phyloP scores from a whole-genome alignment of 2,797 vertebrate species.

The Sebastes paucispinis region DNA sequence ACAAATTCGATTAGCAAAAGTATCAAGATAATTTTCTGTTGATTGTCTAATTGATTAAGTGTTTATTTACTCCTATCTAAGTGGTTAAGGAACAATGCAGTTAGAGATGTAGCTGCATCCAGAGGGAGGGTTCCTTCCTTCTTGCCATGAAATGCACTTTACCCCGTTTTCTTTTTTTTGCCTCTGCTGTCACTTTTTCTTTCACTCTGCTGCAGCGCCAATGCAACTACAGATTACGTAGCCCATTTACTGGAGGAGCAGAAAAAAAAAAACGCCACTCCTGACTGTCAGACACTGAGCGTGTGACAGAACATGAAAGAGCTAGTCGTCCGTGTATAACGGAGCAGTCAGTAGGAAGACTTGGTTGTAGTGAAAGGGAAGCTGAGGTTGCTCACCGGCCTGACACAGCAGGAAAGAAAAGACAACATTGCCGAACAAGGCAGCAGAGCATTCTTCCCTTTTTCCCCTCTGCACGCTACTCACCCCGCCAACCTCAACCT shows the following conservation, averaged over 20 bases:
- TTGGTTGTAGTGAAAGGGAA: slow-evolving; percentile 36
- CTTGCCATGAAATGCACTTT: slow-evolving; percentile 49
- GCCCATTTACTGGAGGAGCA: slow-evolving; percentile 56
- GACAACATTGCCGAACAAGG: slow-evolving; percentile 64
- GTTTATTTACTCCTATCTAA: neutral
- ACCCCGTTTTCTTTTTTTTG: slow-evolving; percentile 38
- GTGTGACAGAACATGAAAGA: slow-evolving; percentile 34
- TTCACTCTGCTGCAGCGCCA: slow-evolving; percentile 48
- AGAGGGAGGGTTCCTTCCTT: neutral
- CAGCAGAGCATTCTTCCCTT: slow-evolving; percentile 47
- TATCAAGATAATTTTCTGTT: neutral
- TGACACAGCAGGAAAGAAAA: slow-evolving; percentile 62
- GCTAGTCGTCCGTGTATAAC: slow-evolving; percentile 24
- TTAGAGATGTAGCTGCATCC: slow-evolving; percentile 3
- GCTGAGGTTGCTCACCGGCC: slow-evolving; percentile 27
- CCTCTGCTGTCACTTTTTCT: slow-evolving; percentile 60
- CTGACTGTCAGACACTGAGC: slow-evolving; percentile 25
- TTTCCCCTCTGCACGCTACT: slow-evolving; percentile 42
- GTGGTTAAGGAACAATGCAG: neutral
- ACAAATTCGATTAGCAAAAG: neutral
- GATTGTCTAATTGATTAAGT: neutral
- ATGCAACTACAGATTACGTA: slow-evolving; percentile 55
- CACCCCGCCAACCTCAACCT: slow-evolving; percentile 56
- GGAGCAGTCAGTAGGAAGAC: slow-evolving; percentile 30
- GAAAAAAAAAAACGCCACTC: slow-evolving; percentile 5